Evolutionary conservation across 2,888 invertebrate genomes (phyloP).

Genomic region (Noctua comes): DNA sequence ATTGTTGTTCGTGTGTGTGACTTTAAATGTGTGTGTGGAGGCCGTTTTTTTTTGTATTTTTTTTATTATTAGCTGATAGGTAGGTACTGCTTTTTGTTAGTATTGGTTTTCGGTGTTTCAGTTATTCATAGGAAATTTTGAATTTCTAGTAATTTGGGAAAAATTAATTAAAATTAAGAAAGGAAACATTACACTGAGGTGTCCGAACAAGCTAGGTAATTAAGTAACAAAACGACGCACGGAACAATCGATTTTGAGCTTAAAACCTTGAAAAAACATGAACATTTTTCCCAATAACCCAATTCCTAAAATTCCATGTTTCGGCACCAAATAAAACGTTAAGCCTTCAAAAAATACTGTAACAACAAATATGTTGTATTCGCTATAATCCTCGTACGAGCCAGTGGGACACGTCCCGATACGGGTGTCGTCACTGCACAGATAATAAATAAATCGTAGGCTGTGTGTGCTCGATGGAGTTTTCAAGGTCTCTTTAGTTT

Average conservation of each 20-base stretch:
- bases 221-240: background rate
- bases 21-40: conserved; percentile 34
- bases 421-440: conserved; percentile 35
- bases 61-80: conserved; percentile 29
- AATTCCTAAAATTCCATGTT: conserved; percentile 7
- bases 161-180: too few species aligned
- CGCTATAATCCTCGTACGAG: conserved; percentile 32
- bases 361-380: conserved; percentile 38
- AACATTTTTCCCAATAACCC: conserved; percentile 4
- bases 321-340: conserved; percentile 33
- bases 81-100: background rate
- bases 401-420: conserved; percentile 37
- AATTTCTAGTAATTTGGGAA: too few species aligned
- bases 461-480: conserved; percentile 16
- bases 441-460: conserved; percentile 46
- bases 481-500: conserved; percentile 9
- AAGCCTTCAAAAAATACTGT: conserved; percentile 55
- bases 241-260: background rate
- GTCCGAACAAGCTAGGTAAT: background rate
- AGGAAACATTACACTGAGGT: background rate
- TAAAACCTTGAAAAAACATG: background rate
- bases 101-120: background rate
- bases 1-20: conserved; percentile 39
- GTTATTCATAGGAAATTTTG: too few species aligned
- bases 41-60: conserved; percentile 24